phyloP scores from a whole-genome alignment of 2,797 vertebrate genomes.

The Fundulus diaphanus region DNA sequence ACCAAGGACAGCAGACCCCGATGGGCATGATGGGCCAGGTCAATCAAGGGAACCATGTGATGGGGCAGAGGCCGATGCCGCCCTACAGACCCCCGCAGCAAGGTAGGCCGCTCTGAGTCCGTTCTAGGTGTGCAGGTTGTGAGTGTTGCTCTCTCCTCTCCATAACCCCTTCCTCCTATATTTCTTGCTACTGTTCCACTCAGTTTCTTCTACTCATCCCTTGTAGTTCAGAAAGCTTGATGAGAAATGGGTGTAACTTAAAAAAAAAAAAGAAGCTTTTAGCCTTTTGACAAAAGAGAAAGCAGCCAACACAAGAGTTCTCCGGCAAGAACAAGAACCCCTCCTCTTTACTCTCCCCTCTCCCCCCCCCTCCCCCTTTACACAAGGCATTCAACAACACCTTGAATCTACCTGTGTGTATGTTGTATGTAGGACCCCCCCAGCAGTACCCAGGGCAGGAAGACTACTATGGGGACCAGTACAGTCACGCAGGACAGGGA shows the following conservation, averaged over 20 bases:
- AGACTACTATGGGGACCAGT: conserved; percentile 99
- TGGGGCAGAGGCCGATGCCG: conserved; percentile 97
- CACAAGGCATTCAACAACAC: conserved; percentile 77
- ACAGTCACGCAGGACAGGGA: conserved; percentile 99
- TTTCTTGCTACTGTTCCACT: conserved; percentile 60
- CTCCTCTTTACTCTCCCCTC: conserved; percentile 63
- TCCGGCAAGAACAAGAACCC: conserved; percentile 63
- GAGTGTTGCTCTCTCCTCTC: conserved; percentile 61
- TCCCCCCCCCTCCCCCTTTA: too few relatives aligned
- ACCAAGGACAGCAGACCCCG: conserved; percentile 96
- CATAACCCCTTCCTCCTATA: conserved; percentile 61
- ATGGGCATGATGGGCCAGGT: conserved; percentile 98
- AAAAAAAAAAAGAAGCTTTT: too few relatives aligned
- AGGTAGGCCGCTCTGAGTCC: conserved; percentile 82
- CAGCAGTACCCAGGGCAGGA: conserved; percentile 99
- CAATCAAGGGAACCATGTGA: conserved; percentile 96
- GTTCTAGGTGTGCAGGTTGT: conserved; percentile 59
- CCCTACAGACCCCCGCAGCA: conserved; percentile 98
- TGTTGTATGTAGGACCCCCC: conserved; percentile 96
- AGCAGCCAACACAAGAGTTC: conserved; percentile 53
- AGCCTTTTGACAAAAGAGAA: conserved; percentile 35
- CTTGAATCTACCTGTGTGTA: conserved; percentile 84
- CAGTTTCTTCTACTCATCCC: conserved; percentile 46
- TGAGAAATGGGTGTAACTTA: conserved; percentile 51
- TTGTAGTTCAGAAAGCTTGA: conserved; percentile 60